Conservation (phyloP, 2,797 vertebrate species). For the Gila robusta region DNA sequence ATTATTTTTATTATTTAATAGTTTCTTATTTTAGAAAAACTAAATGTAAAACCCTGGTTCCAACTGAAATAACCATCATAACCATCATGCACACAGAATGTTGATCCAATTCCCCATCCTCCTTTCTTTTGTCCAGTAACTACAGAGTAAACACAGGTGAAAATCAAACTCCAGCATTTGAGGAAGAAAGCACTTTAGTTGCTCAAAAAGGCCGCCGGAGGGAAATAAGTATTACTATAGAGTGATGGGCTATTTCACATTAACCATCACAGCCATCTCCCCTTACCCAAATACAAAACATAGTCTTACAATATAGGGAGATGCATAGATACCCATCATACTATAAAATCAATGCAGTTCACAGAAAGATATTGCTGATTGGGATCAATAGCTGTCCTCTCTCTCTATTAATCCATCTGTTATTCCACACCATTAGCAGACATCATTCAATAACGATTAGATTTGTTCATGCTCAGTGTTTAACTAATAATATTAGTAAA, state of each 20-base stretch:
- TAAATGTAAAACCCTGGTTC: not conserved
- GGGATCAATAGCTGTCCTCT: constrained; percentile 34
- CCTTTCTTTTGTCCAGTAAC: constrained; percentile 12
- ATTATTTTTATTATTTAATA: constrained; percentile 15
- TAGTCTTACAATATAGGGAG: constrained; percentile 20
- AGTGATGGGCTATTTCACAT: not conserved
- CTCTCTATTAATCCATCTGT: constrained; percentile 38
- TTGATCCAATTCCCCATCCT: not conserved
- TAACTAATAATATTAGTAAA: constrained; percentile 3
- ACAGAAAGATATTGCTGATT: constrained; percentile 14
- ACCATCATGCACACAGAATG: not conserved
- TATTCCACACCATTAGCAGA: constrained; percentile 29
- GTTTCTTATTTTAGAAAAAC: constrained; percentile 30
- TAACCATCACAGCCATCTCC: constrained; percentile 8
- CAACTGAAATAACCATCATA: not conserved
- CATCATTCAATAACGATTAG: constrained; percentile 34
- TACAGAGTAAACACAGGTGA: not conserved
- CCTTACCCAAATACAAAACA: constrained; percentile 4
- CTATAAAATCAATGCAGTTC: constrained; percentile 9
- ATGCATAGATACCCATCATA: constrained; percentile 18
- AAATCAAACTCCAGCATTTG: constrained; percentile 17
- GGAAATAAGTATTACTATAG: not conserved
- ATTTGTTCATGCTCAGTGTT: constrained; percentile 20
- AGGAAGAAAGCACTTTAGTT: not conserved
- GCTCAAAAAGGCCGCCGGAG: not conserved